phyloP scores from a whole-genome alignment of 2,888 invertebrate species.

The Drosophila histrio region DNA sequence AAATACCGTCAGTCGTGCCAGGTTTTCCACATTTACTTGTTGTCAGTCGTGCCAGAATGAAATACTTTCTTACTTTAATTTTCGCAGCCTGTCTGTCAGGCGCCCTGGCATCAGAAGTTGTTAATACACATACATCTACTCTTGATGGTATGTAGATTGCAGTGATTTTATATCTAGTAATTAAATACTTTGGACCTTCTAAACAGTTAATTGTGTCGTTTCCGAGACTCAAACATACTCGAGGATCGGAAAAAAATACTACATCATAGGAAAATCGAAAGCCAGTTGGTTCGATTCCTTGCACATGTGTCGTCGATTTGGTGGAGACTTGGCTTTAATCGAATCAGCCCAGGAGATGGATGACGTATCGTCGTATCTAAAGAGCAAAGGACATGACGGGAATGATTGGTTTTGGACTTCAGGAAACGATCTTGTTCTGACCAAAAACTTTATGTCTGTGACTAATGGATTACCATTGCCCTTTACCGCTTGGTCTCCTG shows the following conservation, averaged over 20 bases:
- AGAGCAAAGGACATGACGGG: not conserved
- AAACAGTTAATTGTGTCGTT: constrained; percentile 16
- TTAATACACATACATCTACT: not conserved
- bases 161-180: not conserved
- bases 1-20: too few species aligned
- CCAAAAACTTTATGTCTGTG: not conserved
- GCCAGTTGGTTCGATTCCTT: constrained; percentile 13
- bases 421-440: constrained; percentile 10
- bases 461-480: constrained; percentile 16
- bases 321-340: constrained; percentile 24
- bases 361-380: not conserved
- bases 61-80: not conserved
- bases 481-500: not conserved
- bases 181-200: not conserved
- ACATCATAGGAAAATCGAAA: not conserved
- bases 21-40: too few species aligned
- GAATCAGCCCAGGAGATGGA: constrained; percentile 18
- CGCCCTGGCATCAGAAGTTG: not conserved
- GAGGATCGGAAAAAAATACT: constrained; percentile 14
- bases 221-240: not conserved
- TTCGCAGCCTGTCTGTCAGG: not conserved
- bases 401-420: constrained; percentile 25
- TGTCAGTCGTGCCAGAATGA: too few species aligned
- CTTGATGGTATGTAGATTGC: not conserved
- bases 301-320: constrained; percentile 23